Base-by-base conservation (phyloP, 1,140 invertebrate genomes). In the Chionoecetes opilio region DNA sequence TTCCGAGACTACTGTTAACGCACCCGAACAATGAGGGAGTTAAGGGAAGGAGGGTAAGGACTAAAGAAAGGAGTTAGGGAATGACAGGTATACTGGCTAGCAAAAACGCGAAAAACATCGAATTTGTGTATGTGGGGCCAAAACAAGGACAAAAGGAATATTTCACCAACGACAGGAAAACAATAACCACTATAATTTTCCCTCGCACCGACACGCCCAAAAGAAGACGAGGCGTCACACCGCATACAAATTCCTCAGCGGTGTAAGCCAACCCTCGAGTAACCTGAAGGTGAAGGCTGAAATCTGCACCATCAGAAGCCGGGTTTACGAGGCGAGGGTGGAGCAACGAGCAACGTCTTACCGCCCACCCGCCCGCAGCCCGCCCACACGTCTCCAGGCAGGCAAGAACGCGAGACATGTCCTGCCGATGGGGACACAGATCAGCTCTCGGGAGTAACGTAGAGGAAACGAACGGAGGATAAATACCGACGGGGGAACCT, bases 1-100 rank as follows among this genome's bases (percentile, higher is more conserved):
- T 37, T 38, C 85, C 26, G 85, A 37, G 85, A 87, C 32, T 87
- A 38, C 85, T 87, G 32, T 87, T 86, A 35, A 26, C n/a, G 85
- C n/a, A 14, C 85, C 85, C 85, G 5, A 29, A 38, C 86, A 88
- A n/a, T 8, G 38, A 37, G 41, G 35, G 3, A 38, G 38, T 29
- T 14, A 41, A 41, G 35, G 86, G 41, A 37, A n/a, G 34, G 14
- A 6, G 32, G 86, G 26, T 14, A 26, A 32, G 85, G 32, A 6
- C 32, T 29, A 9, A 3, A 31, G 85, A 29, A 17, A 0, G 21
- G 63, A n/a, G 63, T 75, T n/a, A 75, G n/a, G 63, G n/a, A 5
- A n/a, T n/a, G 63, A n/a, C 63, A n/a, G n/a, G n/a, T n/a, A 0
- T 26, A 75, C 6, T 75, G 63, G 21, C n/a, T 75, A 26, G 1